Evolutionary conservation across 37 sponge, comb jelly and placozoan genomes (phyloP).

Genomic region (Lycopodina hypogea): DNA sequence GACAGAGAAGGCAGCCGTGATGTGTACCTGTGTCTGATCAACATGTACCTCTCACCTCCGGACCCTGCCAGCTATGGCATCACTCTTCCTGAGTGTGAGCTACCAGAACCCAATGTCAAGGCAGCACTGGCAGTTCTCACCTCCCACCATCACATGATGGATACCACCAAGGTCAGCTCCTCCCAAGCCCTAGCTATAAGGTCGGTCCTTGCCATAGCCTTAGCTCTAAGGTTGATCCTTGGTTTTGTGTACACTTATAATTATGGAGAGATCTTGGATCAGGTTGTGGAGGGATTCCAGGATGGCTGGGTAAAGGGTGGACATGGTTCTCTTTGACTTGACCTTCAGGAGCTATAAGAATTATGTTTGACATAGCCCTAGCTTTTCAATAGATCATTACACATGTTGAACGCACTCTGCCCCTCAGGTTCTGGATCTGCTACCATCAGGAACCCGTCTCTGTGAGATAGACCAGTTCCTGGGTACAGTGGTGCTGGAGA

Average conservation of each 20-base stretch:
- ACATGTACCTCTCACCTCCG: slow-evolving; percentile 77
- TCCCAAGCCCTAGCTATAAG: not conserved
- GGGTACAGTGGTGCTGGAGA: slow-evolving; percentile 57
- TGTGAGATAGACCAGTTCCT: slow-evolving; percentile 58
- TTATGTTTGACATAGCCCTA: no score
- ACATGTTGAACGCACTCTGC: no score
- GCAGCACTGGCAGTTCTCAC: slow-evolving; percentile 64
- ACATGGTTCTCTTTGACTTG: no score
- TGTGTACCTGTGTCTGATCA: slow-evolving; percentile 74
- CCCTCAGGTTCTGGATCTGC: slow-evolving; percentile 61
- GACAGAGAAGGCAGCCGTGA: slow-evolving; percentile 51
- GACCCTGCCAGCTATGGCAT: slow-evolving; percentile 45
- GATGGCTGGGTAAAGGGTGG: no score
- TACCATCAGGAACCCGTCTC: slow-evolving; percentile 51
- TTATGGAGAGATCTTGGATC: no score
- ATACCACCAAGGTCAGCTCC: slow-evolving; percentile 68
- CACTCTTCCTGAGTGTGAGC: slow-evolving; percentile 3
- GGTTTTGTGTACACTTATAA: no score
- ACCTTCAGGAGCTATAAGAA: no score
- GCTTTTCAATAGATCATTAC: no score
- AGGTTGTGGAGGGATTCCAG: no score
- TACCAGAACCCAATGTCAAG: slow-evolving; percentile 58
- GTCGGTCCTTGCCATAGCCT: not conserved
- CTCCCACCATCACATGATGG: slow-evolving; percentile 67
- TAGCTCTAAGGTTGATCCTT: not conserved